Evolutionary conservation across 2,113 vertebrate species (phyloP).

Genomic region (Prionailurus bengalensis): DNA sequence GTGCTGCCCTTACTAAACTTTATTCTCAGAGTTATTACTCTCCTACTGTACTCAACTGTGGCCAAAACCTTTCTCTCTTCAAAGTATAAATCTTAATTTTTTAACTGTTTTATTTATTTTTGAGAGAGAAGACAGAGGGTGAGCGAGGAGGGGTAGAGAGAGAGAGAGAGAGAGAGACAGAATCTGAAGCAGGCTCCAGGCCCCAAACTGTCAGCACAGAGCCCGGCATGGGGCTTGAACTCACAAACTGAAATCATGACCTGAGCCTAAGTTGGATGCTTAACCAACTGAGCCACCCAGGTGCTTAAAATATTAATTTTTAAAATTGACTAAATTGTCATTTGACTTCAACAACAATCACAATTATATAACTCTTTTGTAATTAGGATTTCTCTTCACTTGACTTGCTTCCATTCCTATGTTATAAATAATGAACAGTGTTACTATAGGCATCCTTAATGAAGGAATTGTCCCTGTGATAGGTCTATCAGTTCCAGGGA

Average conservation of each 20-base stretch:
- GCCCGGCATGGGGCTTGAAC: too few relatives aligned
- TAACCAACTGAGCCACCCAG: too few relatives aligned
- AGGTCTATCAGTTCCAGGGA: too few relatives aligned
- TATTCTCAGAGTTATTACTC: background rate
- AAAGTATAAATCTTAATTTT: background rate
- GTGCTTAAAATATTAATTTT: too few relatives aligned
- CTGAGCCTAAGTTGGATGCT: too few relatives aligned
- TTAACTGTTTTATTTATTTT: background rate
- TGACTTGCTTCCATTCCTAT: background rate
- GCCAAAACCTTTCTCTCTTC: background rate
- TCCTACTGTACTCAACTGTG: background rate
- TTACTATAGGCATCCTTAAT: background rate
- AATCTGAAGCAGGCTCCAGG: too few relatives aligned
- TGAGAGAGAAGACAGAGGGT: too few relatives aligned
- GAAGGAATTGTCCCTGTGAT: background rate
- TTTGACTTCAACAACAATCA: background rate
- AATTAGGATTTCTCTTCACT: background rate
- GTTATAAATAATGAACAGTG: background rate
- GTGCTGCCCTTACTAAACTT: background rate
- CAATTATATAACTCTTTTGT: background rate
- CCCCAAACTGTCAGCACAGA: too few relatives aligned
- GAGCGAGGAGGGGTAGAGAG: too few relatives aligned
- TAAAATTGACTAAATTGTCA: background rate
- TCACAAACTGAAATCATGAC: too few relatives aligned
- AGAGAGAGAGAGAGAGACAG: too few relatives aligned